Percentiles rank a stretch among this genome's conserved stretches.
phyloP scores from a whole-genome alignment of 2,888 invertebrate species.

The Myathropa florea region DNA sequence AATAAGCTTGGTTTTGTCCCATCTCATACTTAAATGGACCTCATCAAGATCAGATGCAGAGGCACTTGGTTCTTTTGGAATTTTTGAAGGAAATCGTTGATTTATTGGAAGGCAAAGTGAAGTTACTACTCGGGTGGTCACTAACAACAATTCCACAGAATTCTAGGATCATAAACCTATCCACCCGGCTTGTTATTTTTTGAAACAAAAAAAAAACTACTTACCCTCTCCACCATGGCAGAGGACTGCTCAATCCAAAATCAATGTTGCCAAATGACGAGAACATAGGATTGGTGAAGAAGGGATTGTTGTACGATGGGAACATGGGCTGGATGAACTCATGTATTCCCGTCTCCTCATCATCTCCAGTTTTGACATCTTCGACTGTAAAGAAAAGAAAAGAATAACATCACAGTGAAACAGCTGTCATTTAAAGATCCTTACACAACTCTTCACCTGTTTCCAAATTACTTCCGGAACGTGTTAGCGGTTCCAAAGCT shows the following conservation, averaged over 20 bases:
- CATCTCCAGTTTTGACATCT: slow-evolving; percentile 76
- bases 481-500: slow-evolving; percentile 15
- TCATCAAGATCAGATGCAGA: too few relatives aligned
- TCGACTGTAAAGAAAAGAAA: slow-evolving; percentile 73
- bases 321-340: slow-evolving; percentile 77
- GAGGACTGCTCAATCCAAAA: slow-evolving; percentile 75
- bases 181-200: too few relatives aligned
- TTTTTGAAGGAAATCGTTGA: too few relatives aligned
- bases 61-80: too few relatives aligned
- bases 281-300: slow-evolving; percentile 78
- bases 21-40: too few relatives aligned
- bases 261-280: slow-evolving; percentile 79
- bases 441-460: slow-evolving; percentile 34
- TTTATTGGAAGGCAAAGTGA: too few relatives aligned
- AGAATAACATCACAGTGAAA: neutral
- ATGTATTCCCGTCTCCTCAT: slow-evolving; percentile 75
- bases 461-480: slow-evolving; percentile 21
- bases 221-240: slow-evolving; percentile 80
- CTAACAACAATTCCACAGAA: too few relatives aligned
- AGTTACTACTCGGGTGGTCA: too few relatives aligned
- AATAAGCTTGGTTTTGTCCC: too few relatives aligned
- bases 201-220: slow-evolving; percentile 71
- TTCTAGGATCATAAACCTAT: too few relatives aligned
- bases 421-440: neutral
- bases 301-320: slow-evolving; percentile 79